phyloP scores from a whole-genome alignment of 1,140 invertebrate species.

The Aplysia californica region DNA sequence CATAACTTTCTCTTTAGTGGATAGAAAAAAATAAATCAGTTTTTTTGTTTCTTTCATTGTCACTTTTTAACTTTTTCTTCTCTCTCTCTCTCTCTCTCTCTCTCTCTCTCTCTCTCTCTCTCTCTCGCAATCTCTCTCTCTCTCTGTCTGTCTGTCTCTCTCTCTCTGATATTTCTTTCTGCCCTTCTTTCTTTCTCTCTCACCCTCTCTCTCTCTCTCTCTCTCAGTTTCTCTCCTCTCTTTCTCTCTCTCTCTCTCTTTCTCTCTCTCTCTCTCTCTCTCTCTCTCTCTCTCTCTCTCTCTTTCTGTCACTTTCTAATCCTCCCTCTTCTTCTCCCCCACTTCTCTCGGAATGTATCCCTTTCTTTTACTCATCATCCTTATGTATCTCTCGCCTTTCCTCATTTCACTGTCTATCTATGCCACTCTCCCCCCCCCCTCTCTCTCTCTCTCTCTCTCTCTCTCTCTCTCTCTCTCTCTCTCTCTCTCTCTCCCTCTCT shows the following conservation, averaged over 20 bases:
- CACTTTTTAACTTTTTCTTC: background rate
- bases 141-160: too few species aligned
- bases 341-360: background rate
- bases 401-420: background rate
- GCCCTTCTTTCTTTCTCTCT: too few species aligned
- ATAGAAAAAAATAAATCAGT: too few species aligned
- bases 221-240: too few species aligned
- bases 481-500: background rate
- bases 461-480: background rate
- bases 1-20: too few species aligned
- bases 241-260: background rate
- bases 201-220: too few species aligned
- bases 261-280: background rate
- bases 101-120: background rate
- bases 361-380: background rate
- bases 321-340: background rate
- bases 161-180: too few species aligned
- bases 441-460: background rate
- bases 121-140: too few species aligned
- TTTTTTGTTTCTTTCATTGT: too few species aligned
- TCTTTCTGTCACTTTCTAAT: background rate
- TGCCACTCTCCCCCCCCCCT: background rate
- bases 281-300: background rate
- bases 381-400: background rate
- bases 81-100: slow-evolving; percentile 1